Conservation (phyloP, 2,113 vertebrate genomes). For the Neofelis nebulosa region DNA sequence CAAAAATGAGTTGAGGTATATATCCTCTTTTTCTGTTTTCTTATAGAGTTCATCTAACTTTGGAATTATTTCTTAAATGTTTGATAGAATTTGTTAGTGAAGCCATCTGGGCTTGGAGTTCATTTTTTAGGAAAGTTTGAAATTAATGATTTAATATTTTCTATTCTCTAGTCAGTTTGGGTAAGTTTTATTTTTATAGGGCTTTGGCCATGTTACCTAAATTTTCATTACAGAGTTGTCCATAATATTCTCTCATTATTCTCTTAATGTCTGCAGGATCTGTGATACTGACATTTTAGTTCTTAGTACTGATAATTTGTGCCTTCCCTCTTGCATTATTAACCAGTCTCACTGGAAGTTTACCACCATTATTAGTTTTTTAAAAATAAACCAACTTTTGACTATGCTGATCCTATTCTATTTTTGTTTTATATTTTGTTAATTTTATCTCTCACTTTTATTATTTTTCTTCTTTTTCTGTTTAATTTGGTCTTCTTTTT, state of each 20-base stretch:
- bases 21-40: neutral
- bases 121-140: neutral
- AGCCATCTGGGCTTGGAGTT: neutral
- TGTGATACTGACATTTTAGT: neutral
- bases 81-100: neutral
- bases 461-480: neutral
- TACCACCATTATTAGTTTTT: neutral
- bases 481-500: neutral
- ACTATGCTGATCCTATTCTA: neutral
- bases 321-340: neutral
- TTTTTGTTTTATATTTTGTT: neutral
- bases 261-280: neutral
- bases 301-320: neutral
- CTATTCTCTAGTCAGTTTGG: neutral
- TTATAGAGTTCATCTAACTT: neutral
- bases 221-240: neutral
- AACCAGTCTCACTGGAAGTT: neutral
- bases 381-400: neutral
- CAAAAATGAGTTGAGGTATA: neutral
- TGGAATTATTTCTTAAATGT: neutral
- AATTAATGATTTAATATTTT: conserved; percentile 32
- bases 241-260: neutral
- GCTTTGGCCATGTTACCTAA: neutral
- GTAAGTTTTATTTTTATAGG: conserved; percentile 13
- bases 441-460: neutral